Conservation (phyloP, 2,797 vertebrate species). For the Botia kubotai region DNA sequence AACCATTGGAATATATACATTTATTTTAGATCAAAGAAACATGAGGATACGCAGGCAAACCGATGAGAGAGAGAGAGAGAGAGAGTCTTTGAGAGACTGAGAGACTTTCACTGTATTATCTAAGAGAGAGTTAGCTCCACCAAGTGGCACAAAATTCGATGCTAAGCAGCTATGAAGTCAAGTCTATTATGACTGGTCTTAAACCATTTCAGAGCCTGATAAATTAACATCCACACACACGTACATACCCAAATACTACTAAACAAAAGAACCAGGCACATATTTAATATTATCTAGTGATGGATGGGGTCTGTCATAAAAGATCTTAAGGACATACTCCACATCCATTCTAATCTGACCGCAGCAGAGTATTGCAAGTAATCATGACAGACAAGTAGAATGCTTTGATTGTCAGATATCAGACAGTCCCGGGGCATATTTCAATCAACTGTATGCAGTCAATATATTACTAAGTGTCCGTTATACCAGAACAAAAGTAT, state of each 20-base stretch:
- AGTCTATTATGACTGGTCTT: conserved; percentile 15
- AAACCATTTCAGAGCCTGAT: conserved; percentile 13
- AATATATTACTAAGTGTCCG: conserved; percentile 21
- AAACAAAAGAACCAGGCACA: not conserved
- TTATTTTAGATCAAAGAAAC: not conserved
- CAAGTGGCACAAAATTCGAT: conserved; percentile 73
- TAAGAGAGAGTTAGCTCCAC: conserved; percentile 82
- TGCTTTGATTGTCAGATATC: conserved; percentile 35
- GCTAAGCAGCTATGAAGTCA: conserved; percentile 36
- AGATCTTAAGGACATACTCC: conserved; percentile 6
- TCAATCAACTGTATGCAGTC: conserved; percentile 21
- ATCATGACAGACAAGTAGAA: conserved; percentile 3
- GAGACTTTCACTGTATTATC: conserved; percentile 27
- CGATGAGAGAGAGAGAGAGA: conserved; percentile 51
- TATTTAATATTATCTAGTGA: conserved; percentile 9
- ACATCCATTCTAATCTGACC: conserved; percentile 8
- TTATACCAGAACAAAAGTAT: not conserved
- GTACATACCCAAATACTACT: conserved; percentile 4
- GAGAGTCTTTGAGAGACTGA: conserved; percentile 1
- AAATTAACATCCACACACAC: conserved; percentile 15
- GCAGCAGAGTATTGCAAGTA: not conserved
- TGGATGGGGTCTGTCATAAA: conserved; percentile 45
- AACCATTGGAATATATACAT: too few relatives aligned
- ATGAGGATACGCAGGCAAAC: conserved; percentile 63
- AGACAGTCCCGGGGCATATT: conserved; percentile 31